phyloP scores from a whole-genome alignment of 53 echinoderm and acorn worm genomes.

The Mesocentrotus franciscanus region DNA sequence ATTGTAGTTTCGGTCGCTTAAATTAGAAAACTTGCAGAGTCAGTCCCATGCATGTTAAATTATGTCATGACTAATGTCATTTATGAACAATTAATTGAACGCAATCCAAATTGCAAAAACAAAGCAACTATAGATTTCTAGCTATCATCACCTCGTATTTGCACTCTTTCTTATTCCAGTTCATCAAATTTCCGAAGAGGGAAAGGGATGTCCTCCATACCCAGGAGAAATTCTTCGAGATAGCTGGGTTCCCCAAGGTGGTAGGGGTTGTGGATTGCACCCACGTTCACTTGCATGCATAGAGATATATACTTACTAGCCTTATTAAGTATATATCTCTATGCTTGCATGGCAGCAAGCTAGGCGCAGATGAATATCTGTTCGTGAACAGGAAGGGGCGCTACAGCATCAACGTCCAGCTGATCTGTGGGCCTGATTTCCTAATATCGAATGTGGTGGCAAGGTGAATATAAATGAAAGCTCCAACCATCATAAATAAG shows the following conservation, averaged over 20 bases:
- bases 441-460: background rate
- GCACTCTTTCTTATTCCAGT: background rate
- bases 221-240: background rate
- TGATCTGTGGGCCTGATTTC: constrained; percentile 12
- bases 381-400: background rate
- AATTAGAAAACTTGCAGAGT: too few relatives aligned
- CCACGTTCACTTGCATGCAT: background rate
- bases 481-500: too few relatives aligned
- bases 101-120: background rate
- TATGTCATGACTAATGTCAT: too few relatives aligned
- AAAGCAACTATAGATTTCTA: background rate
- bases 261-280: background rate
- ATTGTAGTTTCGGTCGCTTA: too few relatives aligned
- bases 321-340: too few relatives aligned
- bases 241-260: background rate
- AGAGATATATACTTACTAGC: too few relatives aligned
- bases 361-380: background rate
- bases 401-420: background rate
- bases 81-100: background rate
- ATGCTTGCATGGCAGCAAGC: background rate
- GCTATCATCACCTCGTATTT: background rate
- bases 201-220: background rate
- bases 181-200: background rate
- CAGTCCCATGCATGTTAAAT: too few relatives aligned
- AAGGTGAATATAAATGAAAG: background rate